A percentile compares a stretch with the other conserved stretches of the same genome.
Conservation (phyloP, 2,888 invertebrate species). For the Polydrusus pterygomalis region DNA sequence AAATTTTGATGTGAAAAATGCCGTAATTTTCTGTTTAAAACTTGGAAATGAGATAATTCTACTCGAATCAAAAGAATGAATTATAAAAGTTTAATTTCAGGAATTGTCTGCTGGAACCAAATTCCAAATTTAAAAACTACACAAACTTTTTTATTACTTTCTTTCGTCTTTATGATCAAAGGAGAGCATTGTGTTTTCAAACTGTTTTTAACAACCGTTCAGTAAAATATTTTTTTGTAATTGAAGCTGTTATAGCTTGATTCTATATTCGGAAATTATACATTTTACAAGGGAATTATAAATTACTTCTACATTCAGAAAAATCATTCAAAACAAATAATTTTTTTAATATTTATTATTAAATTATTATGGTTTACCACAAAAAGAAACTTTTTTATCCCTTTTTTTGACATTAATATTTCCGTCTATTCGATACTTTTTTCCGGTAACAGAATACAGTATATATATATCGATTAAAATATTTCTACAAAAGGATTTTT, state of each 20-base stretch:
- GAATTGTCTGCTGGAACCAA: conserved; percentile 3
- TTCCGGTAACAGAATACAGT: too few species aligned
- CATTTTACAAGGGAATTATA: not conserved
- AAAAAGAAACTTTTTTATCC: too few species aligned
- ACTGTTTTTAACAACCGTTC: not conserved
- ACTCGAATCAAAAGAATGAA: conserved; percentile 8
- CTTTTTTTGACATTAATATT: too few species aligned
- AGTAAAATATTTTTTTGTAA: conserved; percentile 15
- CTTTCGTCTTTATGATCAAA: conserved; percentile 22
- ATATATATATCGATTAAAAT: too few species aligned
- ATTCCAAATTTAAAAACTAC: conserved; percentile 23
- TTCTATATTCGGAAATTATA: not conserved
- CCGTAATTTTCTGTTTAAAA: not conserved
- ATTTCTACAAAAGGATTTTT: too few species aligned
- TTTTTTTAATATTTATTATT: too few species aligned
- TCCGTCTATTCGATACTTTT: too few species aligned
- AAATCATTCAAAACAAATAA: too few species aligned
- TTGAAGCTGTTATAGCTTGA: not conserved
- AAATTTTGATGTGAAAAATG: not conserved
- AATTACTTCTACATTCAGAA: too few species aligned
- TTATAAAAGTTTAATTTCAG: conserved; percentile 16
- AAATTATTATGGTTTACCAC: too few species aligned
- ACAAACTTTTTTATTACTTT: conserved; percentile 27
- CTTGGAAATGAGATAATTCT: conserved; percentile 3
- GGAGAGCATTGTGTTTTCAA: conserved; percentile 5